Conservation (phyloP, 2,888 invertebrate species). For the Drosophila atroscutellata region DNA sequence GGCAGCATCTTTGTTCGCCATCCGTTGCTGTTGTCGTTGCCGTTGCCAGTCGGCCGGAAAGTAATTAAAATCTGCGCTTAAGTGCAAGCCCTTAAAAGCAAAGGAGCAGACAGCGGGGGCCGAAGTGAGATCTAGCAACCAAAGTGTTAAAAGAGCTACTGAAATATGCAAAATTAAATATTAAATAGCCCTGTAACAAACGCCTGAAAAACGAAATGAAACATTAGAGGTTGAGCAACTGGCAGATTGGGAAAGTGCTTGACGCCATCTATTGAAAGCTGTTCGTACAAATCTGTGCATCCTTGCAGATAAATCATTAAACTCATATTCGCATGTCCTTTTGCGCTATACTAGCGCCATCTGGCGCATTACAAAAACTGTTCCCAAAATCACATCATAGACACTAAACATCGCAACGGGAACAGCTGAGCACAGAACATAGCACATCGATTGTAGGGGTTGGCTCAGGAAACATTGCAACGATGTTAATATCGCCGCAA, state of each 20-base stretch:
- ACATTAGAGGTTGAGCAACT: neutral
- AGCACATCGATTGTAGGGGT: slow-evolving; percentile 15
- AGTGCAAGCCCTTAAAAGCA: slow-evolving; percentile 71
- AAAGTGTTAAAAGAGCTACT: slow-evolving; percentile 54
- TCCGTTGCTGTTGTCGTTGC: slow-evolving; percentile 50
- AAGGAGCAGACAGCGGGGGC: slow-evolving; percentile 2
- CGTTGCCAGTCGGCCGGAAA: slow-evolving; percentile 76
- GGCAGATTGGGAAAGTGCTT: neutral
- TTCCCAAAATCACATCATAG: slow-evolving; percentile 43
- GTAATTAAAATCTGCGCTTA: slow-evolving; percentile 78
- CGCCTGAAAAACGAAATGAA: neutral
- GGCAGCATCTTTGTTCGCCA: slow-evolving; percentile 56
- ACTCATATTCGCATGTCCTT: slow-evolving; percentile 36
- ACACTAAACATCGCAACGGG: slow-evolving; percentile 21
- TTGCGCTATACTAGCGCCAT: slow-evolving; percentile 39
- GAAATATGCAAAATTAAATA: slow-evolving; percentile 54
- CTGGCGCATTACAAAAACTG: slow-evolving; percentile 39
- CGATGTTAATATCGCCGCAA: slow-evolving; percentile 31
- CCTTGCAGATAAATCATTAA: slow-evolving; percentile 14
- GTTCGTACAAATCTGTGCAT: slow-evolving; percentile 24
- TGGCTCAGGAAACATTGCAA: slow-evolving; percentile 1
- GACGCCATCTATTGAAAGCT: slow-evolving; percentile 38
- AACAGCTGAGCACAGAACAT: slow-evolving; percentile 4
- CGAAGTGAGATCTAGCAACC: slow-evolving; percentile 4
- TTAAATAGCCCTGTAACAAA: slow-evolving; percentile 48